A percentile compares a stretch with the other conserved stretches of the same genome.
Evolutionary conservation across 1,140 invertebrate species (phyloP).

Genomic region (Coelopa frigida): DNA sequence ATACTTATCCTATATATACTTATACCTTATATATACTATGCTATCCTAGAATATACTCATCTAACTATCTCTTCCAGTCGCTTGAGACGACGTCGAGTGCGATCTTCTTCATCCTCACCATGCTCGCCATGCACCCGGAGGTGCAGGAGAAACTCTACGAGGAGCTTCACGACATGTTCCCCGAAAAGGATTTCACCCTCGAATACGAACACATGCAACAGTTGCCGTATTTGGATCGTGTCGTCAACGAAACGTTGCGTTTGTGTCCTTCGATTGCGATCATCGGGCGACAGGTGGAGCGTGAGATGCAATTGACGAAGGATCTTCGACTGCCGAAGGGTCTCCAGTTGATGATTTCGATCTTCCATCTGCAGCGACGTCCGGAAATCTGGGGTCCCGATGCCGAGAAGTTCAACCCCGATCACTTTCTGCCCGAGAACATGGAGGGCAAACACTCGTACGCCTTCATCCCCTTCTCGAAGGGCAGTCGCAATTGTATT

Average conservation of each 20-base stretch:
- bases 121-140: constrained; percentile 19
- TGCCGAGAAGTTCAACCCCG: constrained; percentile 54
- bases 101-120: constrained; percentile 9
- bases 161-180: constrained; percentile 11
- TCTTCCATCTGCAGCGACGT: constrained; percentile 30
- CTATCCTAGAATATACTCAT: no score
- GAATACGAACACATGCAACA: constrained; percentile 11
- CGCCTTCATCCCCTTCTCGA: constrained; percentile 52
- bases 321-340: constrained; percentile 10
- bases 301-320: neutral
- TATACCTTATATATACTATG: neutral
- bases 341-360: constrained; percentile 12
- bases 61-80: constrained; percentile 4
- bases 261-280: constrained; percentile 18
- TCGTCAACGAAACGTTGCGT: constrained; percentile 17
- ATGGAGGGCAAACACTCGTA: constrained; percentile 37
- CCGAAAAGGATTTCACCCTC: constrained; percentile 2
- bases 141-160: constrained; percentile 16
- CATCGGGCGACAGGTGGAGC: constrained; percentile 11
- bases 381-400: constrained; percentile 40
- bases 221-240: constrained; percentile 16
- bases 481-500: constrained; percentile 52
- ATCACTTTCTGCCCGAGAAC: constrained; percentile 49
- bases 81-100: constrained; percentile 14
- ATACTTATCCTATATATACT: constrained; percentile 1